Conservation (phyloP, 2,797 vertebrate genomes). For the Hoplostethus mediterraneus region DNA sequence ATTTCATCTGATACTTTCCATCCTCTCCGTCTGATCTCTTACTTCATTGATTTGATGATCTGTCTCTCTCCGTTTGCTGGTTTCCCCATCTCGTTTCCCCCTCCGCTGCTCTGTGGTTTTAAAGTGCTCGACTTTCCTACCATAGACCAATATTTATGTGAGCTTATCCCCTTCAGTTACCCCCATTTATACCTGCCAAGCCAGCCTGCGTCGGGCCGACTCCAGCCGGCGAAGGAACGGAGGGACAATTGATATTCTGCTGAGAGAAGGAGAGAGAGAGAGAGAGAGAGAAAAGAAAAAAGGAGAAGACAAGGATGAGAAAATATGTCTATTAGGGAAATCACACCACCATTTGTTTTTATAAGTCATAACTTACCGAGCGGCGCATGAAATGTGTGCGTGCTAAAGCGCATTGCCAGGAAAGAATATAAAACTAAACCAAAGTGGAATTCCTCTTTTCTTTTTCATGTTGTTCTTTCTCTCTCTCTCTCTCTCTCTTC, state of each 20-base stretch:
- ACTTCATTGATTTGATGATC: slow-evolving; percentile 26
- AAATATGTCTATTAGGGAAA: slow-evolving; percentile 44
- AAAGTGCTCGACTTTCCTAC: not conserved
- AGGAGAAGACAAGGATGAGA: not conserved
- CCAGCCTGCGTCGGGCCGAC: too few species aligned
- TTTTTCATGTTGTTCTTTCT: slow-evolving; percentile 49
- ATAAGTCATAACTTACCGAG: slow-evolving; percentile 62
- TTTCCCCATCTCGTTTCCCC: slow-evolving; percentile 40
- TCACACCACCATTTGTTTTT: slow-evolving; percentile 59
- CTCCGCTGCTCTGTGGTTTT: slow-evolving; percentile 9
- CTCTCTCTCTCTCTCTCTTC: slow-evolving; percentile 20
- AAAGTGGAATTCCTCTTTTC: slow-evolving; percentile 55
- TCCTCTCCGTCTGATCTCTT: slow-evolving; percentile 26
- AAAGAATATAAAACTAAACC: slow-evolving; percentile 45
- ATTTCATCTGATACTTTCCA: slow-evolving; percentile 58
- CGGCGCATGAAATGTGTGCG: slow-evolving; percentile 61
- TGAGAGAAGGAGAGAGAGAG: not conserved
- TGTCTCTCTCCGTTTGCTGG: slow-evolving; percentile 35
- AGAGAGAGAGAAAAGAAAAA: slow-evolving; percentile 13
- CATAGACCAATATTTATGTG: not conserved
- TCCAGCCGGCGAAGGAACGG: not conserved
- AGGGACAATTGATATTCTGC: not conserved
- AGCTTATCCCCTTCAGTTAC: not conserved
- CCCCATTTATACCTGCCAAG: not conserved
- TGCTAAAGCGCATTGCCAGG: slow-evolving; percentile 44